Evolutionary conservation across 2,888 invertebrate genomes (phyloP), one percentile per base, ranked within the genome.

Genomic region (Scrobipalpa costella): DNA sequence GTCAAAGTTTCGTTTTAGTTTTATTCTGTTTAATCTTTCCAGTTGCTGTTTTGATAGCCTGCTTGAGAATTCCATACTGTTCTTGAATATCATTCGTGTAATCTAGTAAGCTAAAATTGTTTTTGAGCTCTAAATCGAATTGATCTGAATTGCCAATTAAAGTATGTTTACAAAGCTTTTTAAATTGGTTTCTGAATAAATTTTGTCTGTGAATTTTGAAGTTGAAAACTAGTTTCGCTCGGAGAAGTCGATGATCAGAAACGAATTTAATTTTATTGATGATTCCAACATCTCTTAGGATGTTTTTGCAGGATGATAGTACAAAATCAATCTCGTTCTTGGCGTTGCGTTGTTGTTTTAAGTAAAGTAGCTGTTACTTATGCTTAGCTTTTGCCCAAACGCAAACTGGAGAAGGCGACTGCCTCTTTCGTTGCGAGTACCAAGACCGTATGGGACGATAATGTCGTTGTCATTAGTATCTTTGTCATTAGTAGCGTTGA

Each of bases 371-470:
- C 13, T 44, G 13, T 44, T 44, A 5, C 13, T 5, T 5, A 44
- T n/a, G 44, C 13, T 44, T 44, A 44, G 44, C 9, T 3, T 13
- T 34, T 61, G 61, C 1, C 61, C 61, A 5, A 49, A 15, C 2
- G 33, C 49, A 49, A 61, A 61, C n/a, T 61, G 49, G 7, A 61
- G 21, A 1, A 61, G 49, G 13, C 49, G 61, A 19, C 33, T 49
- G 8, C 49, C 61, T 7, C 49, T 19, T 2, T 61, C 61, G 15
- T 61, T 61, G 2, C 61, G 61, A 7, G 2, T 8, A 33, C 61
- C 61, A 17, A 7, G 33, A 17, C 61, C 49, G 19, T 49, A 21
- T 1, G 47, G 49, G 1, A 49, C 61, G 8, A 61, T 3, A 15
- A 49, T 33, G 9, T 17, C 17, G 13, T 33, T 13, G 34, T 61